phyloP scores from a whole-genome alignment of 1,140 invertebrate genomes.

The Philaenus spumarius region DNA sequence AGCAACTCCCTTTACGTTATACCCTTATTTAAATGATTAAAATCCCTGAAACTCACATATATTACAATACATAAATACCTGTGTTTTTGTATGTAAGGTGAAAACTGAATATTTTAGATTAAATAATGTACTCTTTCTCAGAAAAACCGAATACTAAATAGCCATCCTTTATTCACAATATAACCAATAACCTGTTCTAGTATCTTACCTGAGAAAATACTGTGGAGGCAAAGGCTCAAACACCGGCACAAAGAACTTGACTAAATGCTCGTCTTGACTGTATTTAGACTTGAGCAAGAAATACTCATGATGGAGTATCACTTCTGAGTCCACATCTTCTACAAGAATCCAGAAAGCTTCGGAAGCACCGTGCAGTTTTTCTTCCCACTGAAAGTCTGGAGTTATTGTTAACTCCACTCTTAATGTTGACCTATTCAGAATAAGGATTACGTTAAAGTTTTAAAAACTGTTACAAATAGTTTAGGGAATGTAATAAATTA shows the following conservation, averaged over 20 bases:
- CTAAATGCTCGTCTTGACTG: conserved; percentile 86
- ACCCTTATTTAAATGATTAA: too few species aligned
- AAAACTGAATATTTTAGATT: too few species aligned
- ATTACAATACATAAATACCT: too few species aligned
- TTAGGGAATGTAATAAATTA: neutral
- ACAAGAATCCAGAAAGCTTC: conserved; percentile 99
- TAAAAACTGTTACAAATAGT: neutral
- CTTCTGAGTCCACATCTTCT: conserved; percentile 96
- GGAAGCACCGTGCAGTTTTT: conserved; percentile 90
- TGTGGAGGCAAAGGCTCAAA: conserved; percentile 98
- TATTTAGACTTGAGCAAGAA: conserved; percentile 96
- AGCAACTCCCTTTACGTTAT: too few species aligned
- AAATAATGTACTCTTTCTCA: too few species aligned
- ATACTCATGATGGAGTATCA: conserved; percentile 95
- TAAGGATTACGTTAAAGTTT: neutral
- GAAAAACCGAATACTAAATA: too few species aligned
- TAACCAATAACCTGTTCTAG: too few species aligned
- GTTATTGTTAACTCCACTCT: conserved; percentile 97
- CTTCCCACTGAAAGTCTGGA: conserved; percentile 99
- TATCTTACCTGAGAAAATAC: conserved; percentile 86
- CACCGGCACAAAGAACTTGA: conserved; percentile 98
- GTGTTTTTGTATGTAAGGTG: too few species aligned
- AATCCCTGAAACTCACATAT: too few species aligned
- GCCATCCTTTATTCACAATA: too few species aligned
- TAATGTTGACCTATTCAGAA: conserved; percentile 64